These are phyloP conservation scores for Perithous albicinctus DNA, from an alignment of 2,888 invertebrate genomes.

Conservation along the genomic window DNA sequence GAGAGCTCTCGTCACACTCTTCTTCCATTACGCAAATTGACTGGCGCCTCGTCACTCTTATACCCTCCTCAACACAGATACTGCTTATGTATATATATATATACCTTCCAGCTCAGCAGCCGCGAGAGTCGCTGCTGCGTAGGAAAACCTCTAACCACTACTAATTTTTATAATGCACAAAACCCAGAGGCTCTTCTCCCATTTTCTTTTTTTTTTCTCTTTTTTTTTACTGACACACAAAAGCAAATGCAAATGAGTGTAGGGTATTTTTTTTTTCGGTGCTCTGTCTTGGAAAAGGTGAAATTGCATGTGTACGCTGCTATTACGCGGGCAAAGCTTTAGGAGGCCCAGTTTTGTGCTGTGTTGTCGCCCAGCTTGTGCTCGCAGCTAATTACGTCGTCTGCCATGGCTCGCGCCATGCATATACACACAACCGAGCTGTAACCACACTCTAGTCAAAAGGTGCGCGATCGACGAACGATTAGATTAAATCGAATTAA, in stretches of 20 bases:
- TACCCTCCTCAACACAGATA: slow-evolving; percentile 15
- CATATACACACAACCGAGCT: not conserved
- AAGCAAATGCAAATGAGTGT: not conserved
- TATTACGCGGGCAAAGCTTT: slow-evolving; percentile 18
- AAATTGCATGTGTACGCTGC: slow-evolving; percentile 18
- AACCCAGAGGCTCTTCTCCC: slow-evolving; percentile 1
- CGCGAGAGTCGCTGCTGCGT: not conserved
- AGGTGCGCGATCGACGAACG: slow-evolving; percentile 64
- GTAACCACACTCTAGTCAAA: slow-evolving; percentile 42
- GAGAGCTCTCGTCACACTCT: slow-evolving; percentile 37
- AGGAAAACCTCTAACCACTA: slow-evolving; percentile 22
- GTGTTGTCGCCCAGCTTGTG: slow-evolving; percentile 42
- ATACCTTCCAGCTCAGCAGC: not conserved
- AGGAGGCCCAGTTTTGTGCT: slow-evolving; percentile 27
- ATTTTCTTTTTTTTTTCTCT: no score
- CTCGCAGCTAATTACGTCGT: slow-evolving; percentile 68
- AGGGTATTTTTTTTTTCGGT: not conserved
- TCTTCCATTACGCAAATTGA: slow-evolving; percentile 65
- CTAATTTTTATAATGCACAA: slow-evolving; percentile 53
- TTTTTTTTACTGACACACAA: not conserved
- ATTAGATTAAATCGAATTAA: slow-evolving; percentile 71
- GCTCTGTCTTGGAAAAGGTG: slow-evolving; percentile 11
- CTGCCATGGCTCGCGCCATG: slow-evolving; percentile 28
- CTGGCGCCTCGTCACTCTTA: slow-evolving; percentile 34
- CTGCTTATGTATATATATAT: no score